These are phyloP conservation scores for Eueremaeus valkanovi DNA, from an alignment of 2,888 invertebrate species.

Conservation along the genomic window DNA sequence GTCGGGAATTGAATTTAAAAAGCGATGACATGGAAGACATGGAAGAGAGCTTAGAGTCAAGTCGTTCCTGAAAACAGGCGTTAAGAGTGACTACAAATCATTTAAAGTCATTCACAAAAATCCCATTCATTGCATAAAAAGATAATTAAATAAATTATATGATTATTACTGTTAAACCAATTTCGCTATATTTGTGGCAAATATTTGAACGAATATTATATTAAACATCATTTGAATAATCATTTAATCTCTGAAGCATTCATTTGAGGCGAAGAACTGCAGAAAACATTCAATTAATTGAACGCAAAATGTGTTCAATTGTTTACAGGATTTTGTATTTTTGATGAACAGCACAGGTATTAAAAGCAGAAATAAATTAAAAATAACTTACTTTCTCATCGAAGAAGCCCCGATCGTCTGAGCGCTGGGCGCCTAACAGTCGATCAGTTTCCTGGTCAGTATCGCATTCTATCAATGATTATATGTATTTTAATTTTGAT, in stretches of 20 bases:
- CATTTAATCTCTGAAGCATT: background rate
- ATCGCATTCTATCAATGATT: conserved; percentile 78
- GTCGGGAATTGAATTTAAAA: background rate
- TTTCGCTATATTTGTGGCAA: no score
- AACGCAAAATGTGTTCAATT: no score
- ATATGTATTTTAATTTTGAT: no score
- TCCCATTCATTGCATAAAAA: background rate
- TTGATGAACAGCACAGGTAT: background rate
- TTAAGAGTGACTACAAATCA: background rate
- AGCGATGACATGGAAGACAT: conserved; percentile 8
- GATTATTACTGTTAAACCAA: no score
- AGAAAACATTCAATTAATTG: background rate
- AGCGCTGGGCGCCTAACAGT: conserved; percentile 81
- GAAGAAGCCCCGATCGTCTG: conserved; percentile 48
- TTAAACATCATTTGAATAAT: no score
- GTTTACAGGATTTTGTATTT: background rate
- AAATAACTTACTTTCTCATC: conserved; percentile 48
- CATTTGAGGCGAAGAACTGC: background rate
- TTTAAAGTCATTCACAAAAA: background rate
- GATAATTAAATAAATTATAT: no score
- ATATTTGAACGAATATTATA: no score
- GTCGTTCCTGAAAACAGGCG: conserved; percentile 18
- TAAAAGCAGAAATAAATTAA: background rate
- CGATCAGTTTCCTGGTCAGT: conserved; percentile 97
- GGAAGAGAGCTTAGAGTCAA: background rate